Conservation (phyloP, 2,113 vertebrate species). For the Herpetotheres cachinnans region DNA sequence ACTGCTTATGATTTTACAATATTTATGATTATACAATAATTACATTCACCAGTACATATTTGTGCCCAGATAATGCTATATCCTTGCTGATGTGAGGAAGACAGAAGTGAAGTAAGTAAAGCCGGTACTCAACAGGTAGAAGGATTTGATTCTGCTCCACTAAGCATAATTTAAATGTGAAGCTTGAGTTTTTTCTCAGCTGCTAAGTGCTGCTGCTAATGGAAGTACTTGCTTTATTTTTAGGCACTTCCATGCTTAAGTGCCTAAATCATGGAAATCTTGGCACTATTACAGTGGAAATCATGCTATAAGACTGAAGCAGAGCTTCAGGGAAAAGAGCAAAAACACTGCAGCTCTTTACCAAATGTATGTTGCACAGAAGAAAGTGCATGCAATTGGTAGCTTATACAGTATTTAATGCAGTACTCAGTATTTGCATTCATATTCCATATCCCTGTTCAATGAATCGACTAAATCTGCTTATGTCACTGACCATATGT, state of each 20-base stretch:
- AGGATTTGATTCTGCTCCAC: background rate
- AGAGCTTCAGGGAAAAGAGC: background rate
- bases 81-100: background rate
- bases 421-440: background rate
- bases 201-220: background rate
- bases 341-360: background rate
- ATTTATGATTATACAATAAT: background rate
- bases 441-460: background rate
- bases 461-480: background rate
- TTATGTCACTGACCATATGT: background rate
- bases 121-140: background rate
- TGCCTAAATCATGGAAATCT: background rate
- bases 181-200: background rate
- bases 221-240: conserved; percentile 43
- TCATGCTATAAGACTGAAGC: background rate
- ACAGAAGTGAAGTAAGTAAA: background rate
- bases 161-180: background rate
- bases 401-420: background rate
- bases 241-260: background rate
- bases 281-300: background rate
- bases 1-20: background rate
- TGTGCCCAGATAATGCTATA: background rate
- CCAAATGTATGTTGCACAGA: background rate
- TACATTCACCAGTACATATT: rapidly evolving
- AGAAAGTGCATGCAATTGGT: background rate